Conservation (phyloP, 2,888 invertebrate species). For the Amiota mariae region DNA sequence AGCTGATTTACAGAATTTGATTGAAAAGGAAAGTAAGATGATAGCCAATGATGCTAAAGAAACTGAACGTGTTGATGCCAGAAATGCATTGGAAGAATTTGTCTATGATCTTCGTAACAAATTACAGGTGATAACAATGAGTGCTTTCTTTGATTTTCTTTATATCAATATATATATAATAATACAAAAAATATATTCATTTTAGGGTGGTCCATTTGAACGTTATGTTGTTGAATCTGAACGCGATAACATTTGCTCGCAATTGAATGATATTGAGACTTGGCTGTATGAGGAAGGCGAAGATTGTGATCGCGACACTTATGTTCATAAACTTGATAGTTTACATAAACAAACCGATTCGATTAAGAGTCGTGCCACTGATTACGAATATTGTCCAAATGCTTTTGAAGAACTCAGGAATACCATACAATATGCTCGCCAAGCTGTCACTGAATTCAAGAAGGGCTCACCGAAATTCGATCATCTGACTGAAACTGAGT, state of each 20-base stretch:
- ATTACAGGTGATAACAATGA: conserved; percentile 75
- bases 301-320: conserved; percentile 85
- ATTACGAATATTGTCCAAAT: conserved; percentile 85
- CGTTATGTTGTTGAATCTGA: conserved; percentile 84
- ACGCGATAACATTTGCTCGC: conserved; percentile 77
- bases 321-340: conserved; percentile 78
- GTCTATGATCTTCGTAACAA: conserved; percentile 97
- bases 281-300: conserved; percentile 98
- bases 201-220: conserved; percentile 82
- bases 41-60: conserved; percentile 91
- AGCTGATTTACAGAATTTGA: conserved; percentile 81
- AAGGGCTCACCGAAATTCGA: conserved; percentile 82
- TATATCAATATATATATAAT: neutral
- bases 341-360: conserved; percentile 89
- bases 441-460: conserved; percentile 83
- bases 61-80: conserved; percentile 94
- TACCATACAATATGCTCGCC: conserved; percentile 85
- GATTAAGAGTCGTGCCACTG: conserved; percentile 86
- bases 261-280: conserved; percentile 90
- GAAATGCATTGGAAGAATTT: conserved; percentile 98
- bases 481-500: conserved; percentile 87
- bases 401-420: conserved; percentile 87
- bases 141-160: no score
- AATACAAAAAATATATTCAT: neutral
- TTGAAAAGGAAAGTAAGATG: conserved; percentile 90